phyloP scores from a whole-genome alignment of 2,797 vertebrate genomes.

The Crypturellus tataupa region DNA sequence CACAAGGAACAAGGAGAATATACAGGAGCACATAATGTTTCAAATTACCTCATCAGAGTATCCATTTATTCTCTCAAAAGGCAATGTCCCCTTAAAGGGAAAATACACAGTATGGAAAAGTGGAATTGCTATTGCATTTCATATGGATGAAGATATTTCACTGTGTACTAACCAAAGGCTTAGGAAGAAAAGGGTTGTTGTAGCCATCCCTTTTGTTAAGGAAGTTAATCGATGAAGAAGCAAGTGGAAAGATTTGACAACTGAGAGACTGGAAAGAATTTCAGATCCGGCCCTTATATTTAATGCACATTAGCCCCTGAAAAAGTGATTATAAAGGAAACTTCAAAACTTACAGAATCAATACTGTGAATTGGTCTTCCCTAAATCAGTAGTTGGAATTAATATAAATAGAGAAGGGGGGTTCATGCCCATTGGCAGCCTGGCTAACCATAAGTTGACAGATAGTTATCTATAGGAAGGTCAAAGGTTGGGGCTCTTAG shows the following conservation, averaged over 20 bases:
- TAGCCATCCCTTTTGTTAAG: not conserved
- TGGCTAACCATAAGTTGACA: conserved; percentile 46
- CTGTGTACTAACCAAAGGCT: not conserved
- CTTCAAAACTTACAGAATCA: not conserved
- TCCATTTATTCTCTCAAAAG: not conserved
- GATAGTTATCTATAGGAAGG: conserved; percentile 54
- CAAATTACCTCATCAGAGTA: not conserved
- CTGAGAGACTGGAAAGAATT: not conserved
- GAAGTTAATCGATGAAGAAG: not conserved
- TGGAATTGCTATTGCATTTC: not conserved
- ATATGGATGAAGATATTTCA: not conserved
- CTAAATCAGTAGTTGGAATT: not conserved
- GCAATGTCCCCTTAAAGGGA: not conserved
- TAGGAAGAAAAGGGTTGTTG: not conserved
- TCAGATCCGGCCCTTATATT: not conserved
- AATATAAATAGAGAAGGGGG: not conserved
- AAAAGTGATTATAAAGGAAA: conserved; percentile 23
- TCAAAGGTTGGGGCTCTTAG: conserved; percentile 58
- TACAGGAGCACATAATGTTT: not conserved
- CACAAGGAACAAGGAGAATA: not conserved
- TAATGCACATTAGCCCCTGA: not conserved
- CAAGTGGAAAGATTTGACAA: not conserved
- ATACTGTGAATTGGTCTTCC: not conserved
- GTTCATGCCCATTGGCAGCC: not conserved
- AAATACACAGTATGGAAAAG: not conserved